A percentile compares a stretch with the other conserved stretches of the same genome.
These are phyloP conservation scores for Papilio machaon DNA, from an alignment of 1,140 invertebrate genomes.

Conservation along the genomic window DNA sequence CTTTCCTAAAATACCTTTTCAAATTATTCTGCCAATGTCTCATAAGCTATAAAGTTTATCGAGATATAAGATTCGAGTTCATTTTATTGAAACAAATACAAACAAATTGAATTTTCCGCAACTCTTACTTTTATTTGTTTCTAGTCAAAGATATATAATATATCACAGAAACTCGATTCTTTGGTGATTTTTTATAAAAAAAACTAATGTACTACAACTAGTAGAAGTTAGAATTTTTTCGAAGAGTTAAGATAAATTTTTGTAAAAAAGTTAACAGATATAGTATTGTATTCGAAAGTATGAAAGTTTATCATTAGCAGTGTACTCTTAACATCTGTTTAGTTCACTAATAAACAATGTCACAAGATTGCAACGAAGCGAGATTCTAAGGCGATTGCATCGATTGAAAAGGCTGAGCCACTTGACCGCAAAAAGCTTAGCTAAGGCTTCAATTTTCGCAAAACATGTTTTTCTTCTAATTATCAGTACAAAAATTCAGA, in stretches of 20 bases:
- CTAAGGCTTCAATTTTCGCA: not conserved
- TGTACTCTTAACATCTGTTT: not conserved
- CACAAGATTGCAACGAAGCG: conserved; percentile 19
- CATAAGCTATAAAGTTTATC: not conserved
- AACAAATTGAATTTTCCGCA: conserved; percentile 7
- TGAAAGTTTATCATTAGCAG: not conserved
- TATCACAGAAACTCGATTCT: not conserved
- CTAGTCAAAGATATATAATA: conserved; percentile 6
- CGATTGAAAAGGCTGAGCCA: conserved; percentile 20
- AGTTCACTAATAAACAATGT: conserved; percentile 8
- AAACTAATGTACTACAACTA: too few relatives aligned
- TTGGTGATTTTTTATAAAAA: not conserved
- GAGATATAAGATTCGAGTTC: not conserved
- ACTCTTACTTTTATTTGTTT: conserved; percentile 17
- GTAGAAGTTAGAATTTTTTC: too few relatives aligned
- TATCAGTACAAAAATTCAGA: not conserved
- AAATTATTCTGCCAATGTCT: not conserved
- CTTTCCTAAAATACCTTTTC: not conserved
- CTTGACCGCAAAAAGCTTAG: conserved; percentile 21
- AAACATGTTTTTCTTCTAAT: not conserved
- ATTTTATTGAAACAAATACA: conserved; percentile 18
- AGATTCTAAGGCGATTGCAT: conserved; percentile 18
- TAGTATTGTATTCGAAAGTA: not conserved
- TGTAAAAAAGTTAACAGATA: too few relatives aligned
- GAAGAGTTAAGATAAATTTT: too few relatives aligned